Conservation (phyloP, 2,113 vertebrate genomes). For the Prunella fulvescens region DNA sequence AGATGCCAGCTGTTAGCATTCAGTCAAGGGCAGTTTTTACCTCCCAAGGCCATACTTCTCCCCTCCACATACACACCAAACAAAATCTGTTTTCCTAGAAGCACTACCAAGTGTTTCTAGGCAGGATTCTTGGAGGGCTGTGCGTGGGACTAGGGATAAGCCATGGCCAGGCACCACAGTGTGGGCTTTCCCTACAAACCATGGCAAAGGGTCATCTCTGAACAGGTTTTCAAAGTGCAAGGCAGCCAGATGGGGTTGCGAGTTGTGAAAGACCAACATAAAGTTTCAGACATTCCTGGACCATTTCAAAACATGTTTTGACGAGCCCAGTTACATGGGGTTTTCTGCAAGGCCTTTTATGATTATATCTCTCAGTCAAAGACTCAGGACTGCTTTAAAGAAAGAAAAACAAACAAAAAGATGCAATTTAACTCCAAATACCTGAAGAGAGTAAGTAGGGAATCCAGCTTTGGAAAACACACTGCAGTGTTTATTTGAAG, state of each 20-base stretch:
- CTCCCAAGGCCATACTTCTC: not conserved
- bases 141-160: not conserved
- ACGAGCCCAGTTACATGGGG: constrained; percentile 4
- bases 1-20: not conserved
- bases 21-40: not conserved
- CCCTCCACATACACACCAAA: not conserved
- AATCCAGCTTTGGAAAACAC: not conserved
- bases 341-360: constrained; percentile 44
- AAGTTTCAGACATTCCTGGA: constrained; percentile 51
- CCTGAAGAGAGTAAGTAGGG: not conserved
- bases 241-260: not conserved
- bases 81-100: not conserved
- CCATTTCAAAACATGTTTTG: constrained; percentile 36
- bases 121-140: not conserved
- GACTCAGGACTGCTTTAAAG: constrained; percentile 15
- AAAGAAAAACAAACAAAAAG: constrained; percentile 46
- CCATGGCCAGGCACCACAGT: rapidly evolving
- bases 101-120: not conserved
- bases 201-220: not conserved
- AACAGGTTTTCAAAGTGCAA: not conserved
- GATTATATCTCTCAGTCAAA: constrained; percentile 37
- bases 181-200: not conserved
- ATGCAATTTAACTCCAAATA: constrained; percentile 36
- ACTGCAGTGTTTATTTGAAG: not conserved
- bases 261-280: constrained; percentile 33